Base-by-base conservation (phyloP, 2,797 vertebrate genomes). In the Arctocebus calabarensis region DNA sequence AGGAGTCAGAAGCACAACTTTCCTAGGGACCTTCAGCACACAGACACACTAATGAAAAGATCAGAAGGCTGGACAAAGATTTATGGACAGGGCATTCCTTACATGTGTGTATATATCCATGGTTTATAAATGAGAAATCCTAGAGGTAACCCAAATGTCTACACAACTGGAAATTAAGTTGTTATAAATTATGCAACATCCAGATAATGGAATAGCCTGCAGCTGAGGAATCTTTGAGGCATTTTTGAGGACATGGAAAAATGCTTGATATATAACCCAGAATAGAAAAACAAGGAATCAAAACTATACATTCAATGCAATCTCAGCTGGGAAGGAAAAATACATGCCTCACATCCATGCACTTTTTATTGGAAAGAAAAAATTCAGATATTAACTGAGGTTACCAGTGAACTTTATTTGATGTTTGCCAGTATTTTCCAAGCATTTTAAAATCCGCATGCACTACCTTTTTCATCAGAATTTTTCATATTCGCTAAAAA, bases 161-260 rank as follows among this genome's bases (percentile, higher is more conserved):
- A 61, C 52, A 81, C 43, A 88, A 91, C 2, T 34, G 62, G 25
- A 79, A 70, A 68, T 27, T 34, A 48, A 73, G 43, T 81, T 29
- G 55, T n/a, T n/a, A 27, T 77, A 91, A 73, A 70, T 23, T 22
- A 22, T 1, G 74, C 40, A 89, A 81, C 48, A 82, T 45, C 19
- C 45, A 34, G 25, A 34, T n/a, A 11, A 78, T 83, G 37, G 77
- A 91, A 94, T 68, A 92, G 59, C 88, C 78, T 90, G 83, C 71
- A 90, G 75, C 71, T 79, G 74, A 52, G 48, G 52, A 48, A 34
- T 70, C 81, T 68, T 25, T 68, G n/a, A 94, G 37, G 66, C 57
- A 68, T 88, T 95, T 88, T 91, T 81, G 84, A 96, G 64, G 48
- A 73, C 40, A 23, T 6, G 27, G 83, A 43, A 71, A 94, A 92